A percentile compares a stretch with the other conserved stretches of the same genome.
These are phyloP conservation scores for Dolomedes plantarius DNA, from an alignment of 2,888 invertebrate genomes.

Conservation along the genomic window DNA sequence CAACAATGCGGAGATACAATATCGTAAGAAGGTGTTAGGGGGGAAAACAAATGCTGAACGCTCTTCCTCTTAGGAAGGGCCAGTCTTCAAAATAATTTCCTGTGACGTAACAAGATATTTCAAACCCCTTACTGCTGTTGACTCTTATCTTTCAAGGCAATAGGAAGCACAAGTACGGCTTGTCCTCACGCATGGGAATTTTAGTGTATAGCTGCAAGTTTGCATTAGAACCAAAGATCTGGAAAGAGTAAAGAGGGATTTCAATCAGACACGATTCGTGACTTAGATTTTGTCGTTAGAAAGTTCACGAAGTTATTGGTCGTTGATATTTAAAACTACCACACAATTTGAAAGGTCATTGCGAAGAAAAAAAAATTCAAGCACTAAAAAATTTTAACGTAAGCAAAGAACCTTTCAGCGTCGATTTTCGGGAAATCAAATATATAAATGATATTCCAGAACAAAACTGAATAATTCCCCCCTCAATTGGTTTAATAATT, in stretches of 20 bases:
- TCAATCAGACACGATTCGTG: slow-evolving; percentile 72
- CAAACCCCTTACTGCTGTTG: slow-evolving; percentile 51
- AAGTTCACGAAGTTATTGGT: slow-evolving; percentile 48
- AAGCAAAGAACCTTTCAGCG: background rate
- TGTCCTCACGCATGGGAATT: slow-evolving; percentile 98
- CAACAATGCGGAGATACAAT: slow-evolving; percentile 59
- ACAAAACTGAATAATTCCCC: background rate
- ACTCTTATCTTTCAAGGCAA: slow-evolving; percentile 71
- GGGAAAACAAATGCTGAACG: slow-evolving; percentile 34
- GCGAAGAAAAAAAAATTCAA: slow-evolving; percentile 31
- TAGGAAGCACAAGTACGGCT: slow-evolving; percentile 95
- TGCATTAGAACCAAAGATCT: slow-evolving; percentile 98
- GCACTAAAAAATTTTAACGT: background rate
- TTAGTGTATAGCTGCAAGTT: slow-evolving; percentile 98
- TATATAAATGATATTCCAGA: background rate
- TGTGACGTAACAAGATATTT: background rate
- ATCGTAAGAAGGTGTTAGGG: slow-evolving; percentile 53
- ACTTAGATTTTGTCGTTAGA: slow-evolving; percentile 46
- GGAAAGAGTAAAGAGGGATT: slow-evolving; percentile 78
- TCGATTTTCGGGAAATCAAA: background rate
- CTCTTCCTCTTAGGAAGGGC: slow-evolving; percentile 20
- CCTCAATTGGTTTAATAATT: slow-evolving; percentile 8
- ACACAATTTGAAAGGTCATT: slow-evolving; percentile 71
- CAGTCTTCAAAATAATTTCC: slow-evolving; percentile 46
- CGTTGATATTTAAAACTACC: slow-evolving; percentile 69